phyloP scores from a whole-genome alignment of 35 echinoderm and acorn worm species.

The Eucidaris tribuloides region DNA sequence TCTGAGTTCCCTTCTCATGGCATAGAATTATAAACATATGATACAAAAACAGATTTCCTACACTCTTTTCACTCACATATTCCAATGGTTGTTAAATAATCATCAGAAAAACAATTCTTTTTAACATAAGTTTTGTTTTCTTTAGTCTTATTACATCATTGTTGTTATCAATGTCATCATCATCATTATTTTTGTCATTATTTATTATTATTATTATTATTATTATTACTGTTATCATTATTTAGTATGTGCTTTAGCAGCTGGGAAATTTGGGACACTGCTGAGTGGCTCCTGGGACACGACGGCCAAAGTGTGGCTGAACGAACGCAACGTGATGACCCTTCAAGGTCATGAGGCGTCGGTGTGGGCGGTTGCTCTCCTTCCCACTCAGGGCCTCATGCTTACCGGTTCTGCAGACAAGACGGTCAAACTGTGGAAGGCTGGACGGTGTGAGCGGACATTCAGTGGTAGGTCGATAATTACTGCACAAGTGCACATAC shows the following conservation, averaged over 20 bases:
- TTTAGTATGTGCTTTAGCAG: conserved; percentile 80
- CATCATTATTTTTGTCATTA: too few relatives aligned
- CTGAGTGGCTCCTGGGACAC: conserved; percentile 96
- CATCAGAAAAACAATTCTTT: too few relatives aligned
- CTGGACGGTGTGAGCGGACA: conserved; percentile 85
- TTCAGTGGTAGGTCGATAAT: conserved; percentile 68
- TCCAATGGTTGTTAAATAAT: too few relatives aligned
- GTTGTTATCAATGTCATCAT: too few relatives aligned
- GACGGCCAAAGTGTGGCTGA: conserved; percentile 95
- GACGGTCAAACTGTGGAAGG: conserved; percentile 88
- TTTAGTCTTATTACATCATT: too few relatives aligned
- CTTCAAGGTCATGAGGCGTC: conserved; percentile 73
- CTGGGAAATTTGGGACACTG: conserved; percentile 98
- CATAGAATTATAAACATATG: too few relatives aligned
- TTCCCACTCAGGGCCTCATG: conserved; percentile 95
- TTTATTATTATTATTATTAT: not conserved
- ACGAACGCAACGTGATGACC: conserved; percentile 80
- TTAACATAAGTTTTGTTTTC: too few relatives aligned
- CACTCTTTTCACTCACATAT: too few relatives aligned
- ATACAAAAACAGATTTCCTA: too few relatives aligned
- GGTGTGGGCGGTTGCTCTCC: conserved; percentile 92
- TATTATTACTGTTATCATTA: not conserved
- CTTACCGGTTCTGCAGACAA: conserved; percentile 94
- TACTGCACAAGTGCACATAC: too few relatives aligned
- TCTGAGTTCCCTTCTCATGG: too few relatives aligned